Percentiles rank a stretch among this genome's conserved stretches.
These are phyloP conservation scores for Rhombomys opimus DNA, from an alignment of 2,113 vertebrate genomes.

Conservation along the genomic window DNA sequence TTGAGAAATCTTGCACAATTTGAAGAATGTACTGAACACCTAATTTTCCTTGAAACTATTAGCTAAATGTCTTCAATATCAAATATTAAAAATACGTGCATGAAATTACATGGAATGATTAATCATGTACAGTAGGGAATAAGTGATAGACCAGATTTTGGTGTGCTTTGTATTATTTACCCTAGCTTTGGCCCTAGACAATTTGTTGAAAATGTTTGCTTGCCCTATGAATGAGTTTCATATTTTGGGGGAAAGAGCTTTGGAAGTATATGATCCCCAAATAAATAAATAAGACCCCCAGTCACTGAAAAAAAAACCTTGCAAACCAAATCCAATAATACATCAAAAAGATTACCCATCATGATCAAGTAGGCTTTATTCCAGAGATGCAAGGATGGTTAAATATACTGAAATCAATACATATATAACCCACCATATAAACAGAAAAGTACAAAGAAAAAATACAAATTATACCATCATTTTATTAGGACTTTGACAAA, in stretches of 20 bases:
- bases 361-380: background rate
- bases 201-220: background rate
- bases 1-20: slow-evolving; percentile 68
- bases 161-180: background rate
- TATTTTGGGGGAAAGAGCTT: background rate
- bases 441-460: background rate
- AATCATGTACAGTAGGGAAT: slow-evolving; percentile 66
- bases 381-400: background rate
- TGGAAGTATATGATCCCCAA: background rate
- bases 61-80: slow-evolving; percentile 71
- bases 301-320: background rate
- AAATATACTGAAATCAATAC: background rate
- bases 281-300: background rate
- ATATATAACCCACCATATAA: background rate
- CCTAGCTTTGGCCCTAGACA: slow-evolving; percentile 15
- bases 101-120: slow-evolving; percentile 65
- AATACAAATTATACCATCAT: too few relatives aligned
- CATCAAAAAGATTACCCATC: background rate
- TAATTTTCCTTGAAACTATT: slow-evolving; percentile 76
- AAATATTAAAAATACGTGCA: slow-evolving; percentile 47
- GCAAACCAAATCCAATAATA: background rate
- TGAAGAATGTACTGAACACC: slow-evolving; percentile 68
- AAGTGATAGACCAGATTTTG: slow-evolving; percentile 64
- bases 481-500: background rate
- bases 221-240: slow-evolving; percentile 12